Conservation (phyloP, 2,113 vertebrate genomes). For the Podarcis cretensis region DNA sequence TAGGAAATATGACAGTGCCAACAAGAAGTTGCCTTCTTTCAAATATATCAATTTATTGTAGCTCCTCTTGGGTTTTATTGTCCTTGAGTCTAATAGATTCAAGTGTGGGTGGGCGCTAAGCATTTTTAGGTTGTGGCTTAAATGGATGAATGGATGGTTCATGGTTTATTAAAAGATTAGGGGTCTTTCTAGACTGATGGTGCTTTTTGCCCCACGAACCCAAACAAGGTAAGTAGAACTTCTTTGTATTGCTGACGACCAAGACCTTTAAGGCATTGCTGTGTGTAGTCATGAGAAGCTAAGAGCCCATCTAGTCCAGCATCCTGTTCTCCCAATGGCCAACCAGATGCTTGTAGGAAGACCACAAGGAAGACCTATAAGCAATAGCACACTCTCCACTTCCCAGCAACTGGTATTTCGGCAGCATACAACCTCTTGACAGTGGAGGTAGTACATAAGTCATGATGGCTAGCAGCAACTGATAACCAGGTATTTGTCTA, state of each 20-base stretch:
- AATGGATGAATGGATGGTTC: neutral
- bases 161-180: constrained; percentile 26
- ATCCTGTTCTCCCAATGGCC: too few relatives aligned
- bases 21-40: constrained; percentile 28
- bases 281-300: neutral
- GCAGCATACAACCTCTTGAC: too few relatives aligned
- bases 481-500: neutral
- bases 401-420: too few relatives aligned
- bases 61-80: neutral
- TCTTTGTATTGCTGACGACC: neutral
- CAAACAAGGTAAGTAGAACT: constrained; percentile 21
- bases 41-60: constrained; percentile 24
- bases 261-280: neutral
- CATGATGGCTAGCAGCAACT: neutral
- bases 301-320: neutral
- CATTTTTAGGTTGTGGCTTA: constrained; percentile 12
- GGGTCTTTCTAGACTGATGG: neutral
- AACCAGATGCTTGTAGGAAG: too few relatives aligned
- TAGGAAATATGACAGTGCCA: constrained; percentile 38
- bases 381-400: too few relatives aligned
- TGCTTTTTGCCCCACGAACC: constrained; percentile 6
- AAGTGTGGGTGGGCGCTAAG: constrained; percentile 15
- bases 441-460: too few relatives aligned
- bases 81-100: constrained; percentile 38
- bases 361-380: too few relatives aligned